Evolutionary conservation across 2,113 vertebrate genomes (phyloP).

Genomic region (Amazona guildingii): DNA sequence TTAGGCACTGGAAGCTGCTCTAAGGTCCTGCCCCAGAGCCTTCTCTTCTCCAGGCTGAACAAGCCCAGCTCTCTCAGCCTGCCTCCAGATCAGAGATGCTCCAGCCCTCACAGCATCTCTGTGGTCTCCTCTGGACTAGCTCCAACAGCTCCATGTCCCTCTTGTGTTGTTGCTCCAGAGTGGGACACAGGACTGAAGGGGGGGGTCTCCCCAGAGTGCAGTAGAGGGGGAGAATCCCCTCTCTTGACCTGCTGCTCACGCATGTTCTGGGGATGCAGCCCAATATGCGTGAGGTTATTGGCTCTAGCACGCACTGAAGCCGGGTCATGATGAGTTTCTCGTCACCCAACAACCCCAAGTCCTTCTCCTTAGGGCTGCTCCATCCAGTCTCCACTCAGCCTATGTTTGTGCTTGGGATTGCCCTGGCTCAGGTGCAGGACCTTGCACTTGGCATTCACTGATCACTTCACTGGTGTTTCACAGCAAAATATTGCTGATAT

Average conservation of each 20-base stretch:
- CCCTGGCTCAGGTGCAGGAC: background rate
- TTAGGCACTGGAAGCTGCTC: background rate
- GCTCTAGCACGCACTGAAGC: background rate
- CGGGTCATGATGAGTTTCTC: background rate
- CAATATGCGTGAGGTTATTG: background rate
- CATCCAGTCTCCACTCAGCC: background rate
- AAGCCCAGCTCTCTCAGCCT: background rate
- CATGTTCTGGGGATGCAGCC: background rate
- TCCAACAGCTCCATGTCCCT: background rate
- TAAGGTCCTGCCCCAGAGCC: background rate
- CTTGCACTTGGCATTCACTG: background rate
- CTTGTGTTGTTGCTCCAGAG: background rate
- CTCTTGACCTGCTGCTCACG: background rate
- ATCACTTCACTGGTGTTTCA: background rate
- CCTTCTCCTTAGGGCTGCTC: background rate
- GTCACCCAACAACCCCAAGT: background rate
- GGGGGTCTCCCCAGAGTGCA: no score
- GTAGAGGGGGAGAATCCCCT: background rate
- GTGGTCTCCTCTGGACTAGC: background rate
- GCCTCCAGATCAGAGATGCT: background rate
- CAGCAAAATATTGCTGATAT: background rate
- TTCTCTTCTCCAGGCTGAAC: background rate
- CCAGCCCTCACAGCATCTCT: background rate
- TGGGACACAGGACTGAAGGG: background rate
- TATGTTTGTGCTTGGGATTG: background rate